These are phyloP conservation scores for Ditylenchus dipsaci DNA, from an alignment of 1,140 invertebrate genomes.

Conservation along the genomic window DNA sequence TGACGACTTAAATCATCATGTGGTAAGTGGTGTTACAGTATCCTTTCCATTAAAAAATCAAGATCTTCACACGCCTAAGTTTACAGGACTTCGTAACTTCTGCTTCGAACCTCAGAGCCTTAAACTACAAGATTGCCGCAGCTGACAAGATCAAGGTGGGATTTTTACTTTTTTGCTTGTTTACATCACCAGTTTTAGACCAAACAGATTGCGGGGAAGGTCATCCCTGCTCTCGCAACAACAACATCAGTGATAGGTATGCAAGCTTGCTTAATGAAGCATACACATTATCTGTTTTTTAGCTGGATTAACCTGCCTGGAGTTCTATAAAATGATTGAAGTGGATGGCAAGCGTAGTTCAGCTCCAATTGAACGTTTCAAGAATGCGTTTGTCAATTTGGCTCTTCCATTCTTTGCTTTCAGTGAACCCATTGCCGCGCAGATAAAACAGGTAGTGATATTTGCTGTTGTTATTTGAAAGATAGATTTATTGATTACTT, in stretches of 20 bases:
- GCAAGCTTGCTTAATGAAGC: too few species aligned
- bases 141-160: slow-evolving; percentile 82
- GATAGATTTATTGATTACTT: slow-evolving; percentile 60
- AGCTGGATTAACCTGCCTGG: slow-evolving; percentile 79
- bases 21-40: too few species aligned
- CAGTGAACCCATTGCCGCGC: slow-evolving; percentile 85
- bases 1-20: slow-evolving; percentile 93
- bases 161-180: slow-evolving; percentile 12
- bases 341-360: slow-evolving; percentile 58
- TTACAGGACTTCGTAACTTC: slow-evolving; percentile 85
- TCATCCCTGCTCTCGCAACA: slow-evolving; percentile 97
- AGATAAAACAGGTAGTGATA: slow-evolving; percentile 65
- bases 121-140: slow-evolving; percentile 87
- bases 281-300: too few species aligned
- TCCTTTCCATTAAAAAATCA: too few species aligned
- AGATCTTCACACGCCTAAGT: too few species aligned
- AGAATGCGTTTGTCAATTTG: slow-evolving; percentile 94
- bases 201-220: slow-evolving; percentile 95
- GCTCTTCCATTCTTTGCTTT: slow-evolving; percentile 94
- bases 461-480: too few species aligned
- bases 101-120: slow-evolving; percentile 86
- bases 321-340: slow-evolving; percentile 80
- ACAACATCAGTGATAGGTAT: slow-evolving; percentile 83
- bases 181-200: slow-evolving; percentile 62
- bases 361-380: slow-evolving; percentile 70